phyloP scores from a whole-genome alignment of 2,888 invertebrate genomes.

The Megaustenia siamemsis region DNA sequence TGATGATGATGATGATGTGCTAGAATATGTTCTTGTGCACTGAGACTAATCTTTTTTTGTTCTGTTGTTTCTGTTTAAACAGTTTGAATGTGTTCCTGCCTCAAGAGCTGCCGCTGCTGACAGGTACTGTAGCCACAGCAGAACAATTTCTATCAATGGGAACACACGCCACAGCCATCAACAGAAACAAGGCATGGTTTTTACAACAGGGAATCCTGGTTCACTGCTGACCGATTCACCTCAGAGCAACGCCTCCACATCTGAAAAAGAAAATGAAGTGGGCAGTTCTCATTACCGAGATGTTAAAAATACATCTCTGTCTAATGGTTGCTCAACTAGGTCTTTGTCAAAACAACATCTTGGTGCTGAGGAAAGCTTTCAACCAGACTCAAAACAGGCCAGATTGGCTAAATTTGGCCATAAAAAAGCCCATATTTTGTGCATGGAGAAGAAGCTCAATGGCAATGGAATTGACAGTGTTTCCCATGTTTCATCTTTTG shows the following conservation, averaged over 20 bases:
- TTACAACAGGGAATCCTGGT: neutral
- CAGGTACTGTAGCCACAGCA: neutral
- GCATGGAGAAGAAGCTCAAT: neutral
- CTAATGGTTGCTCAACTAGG: neutral
- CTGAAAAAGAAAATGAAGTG: constrained; percentile 43
- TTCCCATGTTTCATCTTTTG: too few species aligned
- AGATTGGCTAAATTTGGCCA: neutral
- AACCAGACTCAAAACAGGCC: neutral
- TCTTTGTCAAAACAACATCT: constrained; percentile 4
- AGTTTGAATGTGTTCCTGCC: constrained; percentile 46
- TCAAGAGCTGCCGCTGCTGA: neutral
- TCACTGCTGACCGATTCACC: constrained; percentile 15
- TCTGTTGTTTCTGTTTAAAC: neutral
- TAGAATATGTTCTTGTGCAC: too few species aligned
- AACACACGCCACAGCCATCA: neutral
- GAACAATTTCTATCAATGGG: neutral
- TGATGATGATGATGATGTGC: too few species aligned
- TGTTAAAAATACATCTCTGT: neutral
- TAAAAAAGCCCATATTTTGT: neutral
- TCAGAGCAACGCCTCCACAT: constrained; percentile 29
- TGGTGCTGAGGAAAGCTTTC: neutral
- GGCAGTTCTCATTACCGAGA: neutral
- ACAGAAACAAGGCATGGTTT: neutral
- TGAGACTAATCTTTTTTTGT: too few species aligned
- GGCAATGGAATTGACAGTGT: neutral